A percentile compares a stretch with the other conserved stretches of the same genome.
phyloP scores from a whole-genome alignment of 2,888 invertebrate species.

The Troilus luridus region DNA sequence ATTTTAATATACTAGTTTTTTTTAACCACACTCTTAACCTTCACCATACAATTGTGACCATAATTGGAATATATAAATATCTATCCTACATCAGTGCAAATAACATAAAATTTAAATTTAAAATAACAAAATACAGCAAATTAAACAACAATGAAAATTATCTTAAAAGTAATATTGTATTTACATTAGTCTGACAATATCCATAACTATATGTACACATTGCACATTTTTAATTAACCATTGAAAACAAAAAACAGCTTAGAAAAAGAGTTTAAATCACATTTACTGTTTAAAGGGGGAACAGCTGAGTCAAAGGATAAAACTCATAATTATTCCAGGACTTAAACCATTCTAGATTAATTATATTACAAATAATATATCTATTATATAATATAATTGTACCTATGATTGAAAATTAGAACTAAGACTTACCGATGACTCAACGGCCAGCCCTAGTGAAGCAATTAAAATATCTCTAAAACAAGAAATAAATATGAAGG shows the following conservation, averaged over 20 bases:
- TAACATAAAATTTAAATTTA: neutral
- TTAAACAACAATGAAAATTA: neutral
- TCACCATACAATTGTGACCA: conserved; percentile 53
- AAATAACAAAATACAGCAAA: neutral
- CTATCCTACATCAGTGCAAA: conserved; percentile 43
- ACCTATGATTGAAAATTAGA: neutral
- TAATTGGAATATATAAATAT: neutral
- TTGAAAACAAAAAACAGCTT: neutral
- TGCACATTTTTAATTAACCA: conserved; percentile 6
- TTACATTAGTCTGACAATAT: conserved; percentile 38
- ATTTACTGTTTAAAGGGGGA: neutral
- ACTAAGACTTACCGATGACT: neutral
- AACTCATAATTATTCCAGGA: neutral
- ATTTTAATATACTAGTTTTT: conserved; percentile 62
- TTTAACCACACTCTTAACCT: conserved; percentile 61
- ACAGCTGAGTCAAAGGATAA: neutral
- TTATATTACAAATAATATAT: neutral
- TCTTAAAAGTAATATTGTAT: conserved; percentile 9
- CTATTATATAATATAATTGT: neutral
- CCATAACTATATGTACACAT: conserved; percentile 26
- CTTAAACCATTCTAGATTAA: neutral
- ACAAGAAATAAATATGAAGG: neutral
- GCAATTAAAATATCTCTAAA: neutral
- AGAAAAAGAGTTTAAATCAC: neutral
- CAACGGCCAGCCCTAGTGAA: neutral